Evolutionary conservation across 2,113 vertebrate genomes (phyloP), one percentile per base, ranked within the genome.

Genomic region (Burhinus oedicnemus): DNA sequence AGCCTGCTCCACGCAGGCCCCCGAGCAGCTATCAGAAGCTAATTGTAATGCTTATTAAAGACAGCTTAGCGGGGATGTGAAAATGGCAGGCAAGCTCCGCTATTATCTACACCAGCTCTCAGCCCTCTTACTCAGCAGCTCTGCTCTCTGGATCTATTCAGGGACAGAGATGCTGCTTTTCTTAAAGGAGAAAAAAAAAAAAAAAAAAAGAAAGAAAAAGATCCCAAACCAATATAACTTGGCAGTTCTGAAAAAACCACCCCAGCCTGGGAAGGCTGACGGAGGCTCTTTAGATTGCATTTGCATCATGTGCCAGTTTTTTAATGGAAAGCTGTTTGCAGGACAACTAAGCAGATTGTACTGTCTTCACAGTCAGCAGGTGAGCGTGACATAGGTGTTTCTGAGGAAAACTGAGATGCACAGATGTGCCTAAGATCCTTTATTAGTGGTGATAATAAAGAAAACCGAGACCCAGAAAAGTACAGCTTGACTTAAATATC

Each of bases 11-110:
- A 2, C 49, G 61, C 82, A 65, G 93, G 83, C 89, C 93, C 94
- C 70, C 1, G 2, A 95, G 87, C 91, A 95, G 84, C 95, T 95
- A 94, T 93, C 94, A 94, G 95, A 52, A 95, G 87, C 84, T 97
- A 95, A 96, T 96, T 97, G 96, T 97, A 82, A 96, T 96, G 95
- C 95, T 96, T 95, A 97, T 97, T 95, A 96, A 94, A 96, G 87
- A 85, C 91, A 95, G 89, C 94, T 97, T 96, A 97, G 93, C 81
- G 86, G 75, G 81, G 81, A 93, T 86, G 84, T 95, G 94, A 94
- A 96, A 95, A 96, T 66, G 84, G 95, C 93, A 96, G 94, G 95
- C 95, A 91, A 91, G 75, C 91, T 87, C 87, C 94, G 82, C 82
- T 96, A 95, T 97, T 97, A 93, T 96, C 91, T 86, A 7, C 82